phyloP scores from a whole-genome alignment of 2,888 invertebrate species.

The Chloroclystis v-ata region DNA sequence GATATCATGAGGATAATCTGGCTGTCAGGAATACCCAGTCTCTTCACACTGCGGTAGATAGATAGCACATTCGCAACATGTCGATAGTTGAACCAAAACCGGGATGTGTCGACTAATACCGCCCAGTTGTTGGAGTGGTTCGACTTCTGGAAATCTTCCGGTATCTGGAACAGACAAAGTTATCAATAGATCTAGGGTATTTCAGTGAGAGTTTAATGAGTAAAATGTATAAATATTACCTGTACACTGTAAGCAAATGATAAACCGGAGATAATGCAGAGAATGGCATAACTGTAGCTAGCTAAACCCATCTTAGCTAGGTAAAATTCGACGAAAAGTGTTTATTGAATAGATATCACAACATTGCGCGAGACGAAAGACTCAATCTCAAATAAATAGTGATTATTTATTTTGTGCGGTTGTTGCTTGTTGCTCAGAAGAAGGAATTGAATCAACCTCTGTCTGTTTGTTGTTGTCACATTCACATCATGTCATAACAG shows the following conservation, averaged over 20 bases:
- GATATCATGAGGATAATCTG: constrained; percentile 99
- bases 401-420: no score
- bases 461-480: no score
- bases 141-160: constrained; percentile 78
- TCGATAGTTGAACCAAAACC: constrained; percentile 99
- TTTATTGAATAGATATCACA: neutral
- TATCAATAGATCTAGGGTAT: no score
- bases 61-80: constrained; percentile 99
- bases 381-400: no score
- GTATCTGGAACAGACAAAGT: constrained; percentile 50
- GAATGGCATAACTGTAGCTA: neutral
- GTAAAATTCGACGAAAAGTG: no score
- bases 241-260: constrained; percentile 3
- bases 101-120: constrained; percentile 97
- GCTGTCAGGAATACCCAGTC: constrained; percentile 98
- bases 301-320: constrained; percentile 7
- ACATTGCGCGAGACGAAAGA: neutral
- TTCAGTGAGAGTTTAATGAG: neutral
- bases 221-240: constrained; percentile 4
- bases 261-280: constrained; percentile 6
- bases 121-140: constrained; percentile 99
- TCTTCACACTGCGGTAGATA: constrained; percentile 97
- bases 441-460: no score
- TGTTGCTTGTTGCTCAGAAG: no score
- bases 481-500: no score